Evolutionary conservation across 2,113 vertebrate genomes (phyloP), one percentile per base, ranked within the genome.

Genomic region (Sphyrna mokarran): DNA sequence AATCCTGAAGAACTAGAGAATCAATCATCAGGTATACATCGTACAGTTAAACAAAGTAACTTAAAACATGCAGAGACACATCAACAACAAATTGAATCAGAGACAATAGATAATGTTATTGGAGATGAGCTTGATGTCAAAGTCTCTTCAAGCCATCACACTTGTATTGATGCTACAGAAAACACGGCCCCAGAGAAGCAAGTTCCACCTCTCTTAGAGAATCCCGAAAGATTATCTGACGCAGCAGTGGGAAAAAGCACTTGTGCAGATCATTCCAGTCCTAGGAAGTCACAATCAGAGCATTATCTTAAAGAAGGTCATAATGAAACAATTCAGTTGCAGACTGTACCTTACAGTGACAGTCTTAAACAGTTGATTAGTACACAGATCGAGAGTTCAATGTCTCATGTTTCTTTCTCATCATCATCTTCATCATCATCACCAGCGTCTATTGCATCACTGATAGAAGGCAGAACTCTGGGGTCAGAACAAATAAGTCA

Each of bases 101-200:
- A 96, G n/a, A 37, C 96, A 87, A 95, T 96, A 43, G 96, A 96
- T 43, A 95, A 96, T 95, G 96, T 96, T 69, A 95, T 96, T 86
- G 96, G 96, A 85, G 96, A 96, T 95, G 96, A 96, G 83, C 90
- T 96, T n/a, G 70, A 58, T 48, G 96, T 96, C 23, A 96, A 93
- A 86, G 10, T 61, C 61, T n/a, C 54, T 94, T 54, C n/a, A 14
- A 33, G 66, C 16, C 48, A 94, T 68, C 63, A 48, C 90, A 10
- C 63, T 14, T 22, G 33, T 23, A 68, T 23, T 70, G 37, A 94
- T 70, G 37, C 68, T 70, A 5, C 22, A 94, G 68, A 70, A 26
- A 70, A 22, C n/a, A 70, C 7, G 40, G 66, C 93, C 37, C 23
- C 10, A 22, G 93, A 40, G 37, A 69, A 70, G 29, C 87, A 90